Evolutionary conservation across 2,797 vertebrate genomes (phyloP).

Genomic region (Hylomyscus alleni): DNA sequence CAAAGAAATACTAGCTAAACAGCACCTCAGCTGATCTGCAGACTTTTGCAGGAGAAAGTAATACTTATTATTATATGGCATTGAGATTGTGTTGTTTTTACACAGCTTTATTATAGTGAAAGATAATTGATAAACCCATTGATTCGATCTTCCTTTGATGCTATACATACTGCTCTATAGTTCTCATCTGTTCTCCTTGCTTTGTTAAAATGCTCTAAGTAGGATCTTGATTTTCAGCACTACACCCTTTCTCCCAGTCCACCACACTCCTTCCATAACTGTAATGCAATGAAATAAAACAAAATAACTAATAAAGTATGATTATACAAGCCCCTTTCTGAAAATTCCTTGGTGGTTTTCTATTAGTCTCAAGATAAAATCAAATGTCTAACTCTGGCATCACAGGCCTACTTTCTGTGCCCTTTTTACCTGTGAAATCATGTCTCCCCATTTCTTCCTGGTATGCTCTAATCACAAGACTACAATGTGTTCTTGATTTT

Average conservation of each 20-base stretch:
- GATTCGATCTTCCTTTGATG: background rate
- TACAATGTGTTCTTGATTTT: constrained; percentile 25
- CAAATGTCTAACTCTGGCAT: background rate
- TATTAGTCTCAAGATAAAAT: background rate
- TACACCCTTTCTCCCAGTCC: background rate
- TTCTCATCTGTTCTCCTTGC: background rate
- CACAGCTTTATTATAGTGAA: background rate
- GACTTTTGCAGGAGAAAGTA: constrained; percentile 11
- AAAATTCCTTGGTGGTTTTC: background rate
- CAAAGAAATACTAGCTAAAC: background rate
- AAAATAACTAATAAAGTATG: background rate
- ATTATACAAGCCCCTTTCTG: background rate
- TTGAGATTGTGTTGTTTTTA: background rate
- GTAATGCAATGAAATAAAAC: constrained; percentile 28
- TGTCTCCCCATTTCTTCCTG: background rate
- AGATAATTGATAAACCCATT: constrained; percentile 5
- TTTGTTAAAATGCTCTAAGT: constrained; percentile 13
- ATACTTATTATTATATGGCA: background rate
- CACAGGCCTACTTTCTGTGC: background rate
- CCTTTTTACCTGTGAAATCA: constrained; percentile 19
- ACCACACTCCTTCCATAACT: constrained; percentile 16
- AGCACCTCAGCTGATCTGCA: background rate
- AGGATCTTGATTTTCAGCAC: background rate
- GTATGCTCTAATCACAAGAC: background rate
- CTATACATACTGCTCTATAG: background rate